Conservation (phyloP, 1,140 invertebrate genomes). For the Tetragnatha versicolor region DNA sequence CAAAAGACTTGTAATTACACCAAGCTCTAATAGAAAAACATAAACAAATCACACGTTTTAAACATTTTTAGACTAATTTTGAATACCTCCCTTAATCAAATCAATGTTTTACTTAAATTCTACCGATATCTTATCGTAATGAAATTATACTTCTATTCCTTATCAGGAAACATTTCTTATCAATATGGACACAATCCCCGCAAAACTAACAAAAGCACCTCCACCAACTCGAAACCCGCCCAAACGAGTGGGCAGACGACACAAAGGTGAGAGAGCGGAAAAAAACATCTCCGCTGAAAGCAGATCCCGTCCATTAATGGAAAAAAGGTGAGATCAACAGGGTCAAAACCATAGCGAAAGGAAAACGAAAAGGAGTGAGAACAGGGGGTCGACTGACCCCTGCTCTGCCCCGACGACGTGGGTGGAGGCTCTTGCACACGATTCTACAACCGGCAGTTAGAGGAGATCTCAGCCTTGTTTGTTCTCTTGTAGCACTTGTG, state of each 20-base stretch:
- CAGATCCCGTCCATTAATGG: slow-evolving; percentile 34
- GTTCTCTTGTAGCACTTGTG: background rate
- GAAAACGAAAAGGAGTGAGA: slow-evolving; percentile 31
- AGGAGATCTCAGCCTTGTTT: slow-evolving; percentile 4
- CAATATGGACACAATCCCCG: background rate
- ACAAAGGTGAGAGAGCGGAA: too few species aligned
- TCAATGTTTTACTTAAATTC: too few species aligned
- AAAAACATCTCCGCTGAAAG: too few species aligned
- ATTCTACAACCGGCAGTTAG: slow-evolving; percentile 32
- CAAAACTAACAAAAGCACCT: slow-evolving; percentile 2
- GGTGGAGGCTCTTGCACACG: slow-evolving; percentile 38
- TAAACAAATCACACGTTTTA: too few species aligned
- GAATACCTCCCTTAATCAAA: too few species aligned
- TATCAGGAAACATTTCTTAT: background rate
- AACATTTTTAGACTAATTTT: too few species aligned
- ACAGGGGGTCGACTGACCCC: slow-evolving; percentile 36
- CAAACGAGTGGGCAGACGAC: background rate
- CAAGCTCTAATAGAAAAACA: too few species aligned
- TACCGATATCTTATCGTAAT: too few species aligned
- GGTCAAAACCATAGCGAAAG: slow-evolving; percentile 38
- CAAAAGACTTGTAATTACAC: too few species aligned
- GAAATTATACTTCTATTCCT: too few species aligned
- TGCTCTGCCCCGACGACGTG: slow-evolving; percentile 1
- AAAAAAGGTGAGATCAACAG: slow-evolving; percentile 18
- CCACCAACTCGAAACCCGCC: background rate